Conservation (phyloP, 2,797 vertebrate species). For the Oryzias sinensis region DNA sequence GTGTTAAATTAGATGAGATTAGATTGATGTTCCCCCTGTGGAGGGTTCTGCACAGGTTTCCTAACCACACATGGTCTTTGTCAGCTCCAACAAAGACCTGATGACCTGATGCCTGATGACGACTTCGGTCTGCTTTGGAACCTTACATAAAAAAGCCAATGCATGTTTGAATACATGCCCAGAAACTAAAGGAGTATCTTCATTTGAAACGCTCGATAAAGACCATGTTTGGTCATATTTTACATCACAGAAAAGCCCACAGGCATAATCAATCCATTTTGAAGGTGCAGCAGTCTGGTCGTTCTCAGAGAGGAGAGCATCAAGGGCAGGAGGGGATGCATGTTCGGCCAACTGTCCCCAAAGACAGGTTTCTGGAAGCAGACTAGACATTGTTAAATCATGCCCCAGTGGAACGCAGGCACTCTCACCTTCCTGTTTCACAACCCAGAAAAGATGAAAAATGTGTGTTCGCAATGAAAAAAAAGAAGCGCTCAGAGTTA, state of each 20-base stretch:
- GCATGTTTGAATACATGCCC: slow-evolving; percentile 55
- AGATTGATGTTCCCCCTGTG: slow-evolving; percentile 39
- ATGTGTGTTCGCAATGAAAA: slow-evolving; percentile 27
- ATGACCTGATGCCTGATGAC: slow-evolving; percentile 38
- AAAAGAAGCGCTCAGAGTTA: slow-evolving; percentile 35
- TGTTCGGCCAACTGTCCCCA: slow-evolving; percentile 38
- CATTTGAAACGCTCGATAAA: slow-evolving; percentile 37
- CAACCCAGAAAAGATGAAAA: slow-evolving; percentile 45
- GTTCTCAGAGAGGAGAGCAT: slow-evolving; percentile 39
- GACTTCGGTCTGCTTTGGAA: slow-evolving; percentile 34
- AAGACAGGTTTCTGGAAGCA: slow-evolving; percentile 60
- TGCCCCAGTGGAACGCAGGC: slow-evolving; percentile 40
- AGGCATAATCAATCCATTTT: slow-evolving; percentile 59
- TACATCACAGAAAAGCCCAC: slow-evolving; percentile 44
- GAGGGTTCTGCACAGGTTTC: slow-evolving; percentile 27
- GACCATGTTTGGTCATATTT: slow-evolving; percentile 61
- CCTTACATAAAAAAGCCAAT: slow-evolving; percentile 28
- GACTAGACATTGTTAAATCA: slow-evolving; percentile 45
- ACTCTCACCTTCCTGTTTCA: slow-evolving; percentile 61
- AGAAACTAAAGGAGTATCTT: slow-evolving; percentile 40
- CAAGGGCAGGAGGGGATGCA: slow-evolving; percentile 17
- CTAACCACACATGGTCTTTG: slow-evolving; percentile 42
- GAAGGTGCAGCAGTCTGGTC: slow-evolving; percentile 60
- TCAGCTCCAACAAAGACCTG: slow-evolving; percentile 3
- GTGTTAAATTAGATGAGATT: slow-evolving; percentile 28